phyloP scores from a whole-genome alignment of 2,888 invertebrate genomes.

The Sminthurinus aureus region DNA sequence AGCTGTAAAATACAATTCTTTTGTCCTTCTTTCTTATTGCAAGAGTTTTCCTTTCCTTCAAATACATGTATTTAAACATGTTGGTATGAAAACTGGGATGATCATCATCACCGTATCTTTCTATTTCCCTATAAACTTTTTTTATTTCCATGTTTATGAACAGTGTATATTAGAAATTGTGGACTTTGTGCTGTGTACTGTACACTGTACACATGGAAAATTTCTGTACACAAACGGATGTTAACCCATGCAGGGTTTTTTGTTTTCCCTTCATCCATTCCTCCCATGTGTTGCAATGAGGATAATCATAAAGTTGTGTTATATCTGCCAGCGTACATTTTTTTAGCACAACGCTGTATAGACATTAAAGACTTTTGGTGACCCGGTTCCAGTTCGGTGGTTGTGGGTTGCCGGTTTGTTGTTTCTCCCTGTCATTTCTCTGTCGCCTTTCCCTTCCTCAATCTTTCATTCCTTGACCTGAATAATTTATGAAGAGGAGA shows the following conservation, averaged over 20 bases:
- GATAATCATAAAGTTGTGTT: no score
- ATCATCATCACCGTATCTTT: not conserved
- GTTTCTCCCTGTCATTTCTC: not conserved
- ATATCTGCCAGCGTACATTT: no score
- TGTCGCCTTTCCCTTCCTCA: slow-evolving; percentile 21
- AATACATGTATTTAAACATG: no score
- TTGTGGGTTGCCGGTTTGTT: slow-evolving; percentile 1
- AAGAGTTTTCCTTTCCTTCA: not conserved
- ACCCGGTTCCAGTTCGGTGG: not conserved
- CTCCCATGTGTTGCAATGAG: no score
- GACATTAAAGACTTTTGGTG: not conserved
- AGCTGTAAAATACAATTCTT: not conserved
- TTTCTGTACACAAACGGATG: not conserved
- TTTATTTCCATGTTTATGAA: not conserved
- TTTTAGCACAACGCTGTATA: no score
- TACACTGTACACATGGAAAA: not conserved
- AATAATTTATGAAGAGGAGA: slow-evolving; percentile 18
- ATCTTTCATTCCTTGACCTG: slow-evolving; percentile 22
- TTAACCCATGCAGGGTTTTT: not conserved
- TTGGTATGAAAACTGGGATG: not conserved
- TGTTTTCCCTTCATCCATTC: not conserved
- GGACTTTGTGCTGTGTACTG: no score
- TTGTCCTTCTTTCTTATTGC: not conserved
- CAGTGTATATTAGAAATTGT: no score
- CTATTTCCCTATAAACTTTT: not conserved